Base-by-base conservation (phyloP, 2,113 vertebrate genomes). In the Hippocampus guttulatus region DNA sequence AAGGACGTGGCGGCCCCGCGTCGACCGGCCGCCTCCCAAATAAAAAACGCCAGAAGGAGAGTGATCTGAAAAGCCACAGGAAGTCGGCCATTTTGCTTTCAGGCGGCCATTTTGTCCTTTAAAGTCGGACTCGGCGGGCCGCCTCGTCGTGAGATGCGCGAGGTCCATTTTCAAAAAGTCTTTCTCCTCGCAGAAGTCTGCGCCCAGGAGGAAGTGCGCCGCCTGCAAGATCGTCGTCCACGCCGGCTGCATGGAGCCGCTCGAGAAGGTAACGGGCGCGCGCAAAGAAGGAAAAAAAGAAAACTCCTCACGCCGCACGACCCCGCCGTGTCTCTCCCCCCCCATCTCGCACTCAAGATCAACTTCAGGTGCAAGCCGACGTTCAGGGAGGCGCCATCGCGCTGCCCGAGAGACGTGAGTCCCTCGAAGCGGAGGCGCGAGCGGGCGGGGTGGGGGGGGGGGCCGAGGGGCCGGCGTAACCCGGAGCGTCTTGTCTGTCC, bases 321-420 rank as follows among this genome's bases (percentile, higher is more conserved):
- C 3, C 15, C n/a, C n/a, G 33, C 64, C 84, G 68, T 88, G 85
- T 83, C 8, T 61, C 79, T 68, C 2, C 3, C 30, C 30, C 30
- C 33, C 33, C 33, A 33, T 16, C 18, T 14, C 69, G 71, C 93
- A 69, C 84, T 88, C 77, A 72, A 99, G 97, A 99, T 99, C 77
- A 99, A 96, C 89, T 99, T 99, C 88, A 92, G 95, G 81, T 99
- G 97, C 84, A 99, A 99, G 76, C 96, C 95, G 0, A 98, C 97
- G n/a, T 99, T 96, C 85, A 94, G 95, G 84, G 97, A 99, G 86
- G 96, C 95, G 65, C 92, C 94, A 21, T 95, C 95, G 11, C 92
- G 96, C 62, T 95, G 94, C 71, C 93, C 95, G 62, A 91, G 96
- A 93, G 97, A 98, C 80, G 97, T 99, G 89, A 94, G 95, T 78